Evolutionary conservation across 2,113 vertebrate genomes (phyloP), one percentile per base, ranked within the genome.

Genomic region (Sula dactylatra): DNA sequence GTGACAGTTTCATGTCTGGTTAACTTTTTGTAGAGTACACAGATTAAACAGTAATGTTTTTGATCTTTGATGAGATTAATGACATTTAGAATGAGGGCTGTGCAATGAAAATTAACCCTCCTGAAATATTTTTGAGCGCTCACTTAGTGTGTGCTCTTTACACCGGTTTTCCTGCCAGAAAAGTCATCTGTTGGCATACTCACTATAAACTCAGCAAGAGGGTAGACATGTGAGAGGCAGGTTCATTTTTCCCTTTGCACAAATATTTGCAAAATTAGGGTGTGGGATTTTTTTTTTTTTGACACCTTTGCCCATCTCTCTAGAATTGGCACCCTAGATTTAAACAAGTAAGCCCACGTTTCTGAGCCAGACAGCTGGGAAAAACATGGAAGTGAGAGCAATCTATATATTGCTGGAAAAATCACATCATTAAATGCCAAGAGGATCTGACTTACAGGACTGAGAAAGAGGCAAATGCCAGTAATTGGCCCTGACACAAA

Each of bases 391-490:
- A 88, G 74, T 85, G 94, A 96, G 87, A 66, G 66, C 70, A 82
- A 93, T 59, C 66, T 25, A 31, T 50, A 65, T 76, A 94, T 77
- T 87, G 84, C 89, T 94, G 95, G 95, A 97, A 96, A 96, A 94
- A 90, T 73, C 93, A 56, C 71, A 44, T 95, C 1, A 6, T 70
- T 59, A 86, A 94, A 97, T 88, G 94, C 95, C 95, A 96, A 88
- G 87, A 95, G 70, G 91, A 52, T 91, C 81, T 95, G 84, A 40
- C 82, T 94, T 85, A 96, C 90, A 93, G 59, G 89, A 96, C 26
- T 86, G 91, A 94, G 95, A 97, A 95, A 80, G 74, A 96, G 78
- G 78, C 87, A 91, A 96, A 94, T 97, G 93, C 96, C 97, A 96
- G 95, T 69, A 95, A 94, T 36, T 80, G 84, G 95, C 78, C 94